Conservation (phyloP, 2,888 invertebrate species). For the Acronicta alni region DNA sequence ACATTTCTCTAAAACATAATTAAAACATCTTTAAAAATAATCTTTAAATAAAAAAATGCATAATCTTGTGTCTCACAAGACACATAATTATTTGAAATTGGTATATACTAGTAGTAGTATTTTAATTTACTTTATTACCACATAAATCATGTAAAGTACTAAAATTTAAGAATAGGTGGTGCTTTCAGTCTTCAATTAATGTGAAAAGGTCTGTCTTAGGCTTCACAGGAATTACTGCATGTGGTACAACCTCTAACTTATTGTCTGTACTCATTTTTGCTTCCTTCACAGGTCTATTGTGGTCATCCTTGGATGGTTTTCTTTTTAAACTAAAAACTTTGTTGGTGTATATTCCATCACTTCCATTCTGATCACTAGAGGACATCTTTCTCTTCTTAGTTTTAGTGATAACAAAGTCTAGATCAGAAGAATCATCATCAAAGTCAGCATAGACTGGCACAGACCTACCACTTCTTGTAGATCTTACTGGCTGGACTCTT, state of each 20-base stretch:
- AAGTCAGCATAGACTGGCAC: conserved; percentile 82
- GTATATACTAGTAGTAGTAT: conserved; percentile 6
- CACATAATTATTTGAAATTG: too few species aligned
- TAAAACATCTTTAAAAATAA: conserved; percentile 22
- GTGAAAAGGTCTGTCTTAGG: conserved; percentile 68
- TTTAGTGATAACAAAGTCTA: conserved; percentile 80
- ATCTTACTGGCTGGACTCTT: conserved; percentile 75
- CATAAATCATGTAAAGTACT: conserved; percentile 21
- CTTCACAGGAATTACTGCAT: conserved; percentile 61
- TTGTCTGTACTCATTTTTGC: conserved; percentile 65
- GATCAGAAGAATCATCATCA: conserved; percentile 84
- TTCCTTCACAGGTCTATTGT: conserved; percentile 72
- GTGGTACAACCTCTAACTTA: conserved; percentile 50
- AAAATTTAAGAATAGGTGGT: conserved; percentile 24
- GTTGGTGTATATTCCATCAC: conserved; percentile 71
- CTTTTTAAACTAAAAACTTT: conserved; percentile 81
- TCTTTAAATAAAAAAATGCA: conserved; percentile 11
- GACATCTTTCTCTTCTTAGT: conserved; percentile 81
- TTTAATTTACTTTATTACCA: conserved; percentile 9
- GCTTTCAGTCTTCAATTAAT: conserved; percentile 73
- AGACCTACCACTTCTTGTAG: conserved; percentile 82
- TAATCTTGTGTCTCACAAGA: too few species aligned
- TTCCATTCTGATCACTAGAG: conserved; percentile 68
- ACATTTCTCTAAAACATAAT: conserved; percentile 10
- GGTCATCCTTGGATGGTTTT: conserved; percentile 79